phyloP scores from a whole-genome alignment of 2,888 invertebrate genomes.

The Sympetrum striolatum region DNA sequence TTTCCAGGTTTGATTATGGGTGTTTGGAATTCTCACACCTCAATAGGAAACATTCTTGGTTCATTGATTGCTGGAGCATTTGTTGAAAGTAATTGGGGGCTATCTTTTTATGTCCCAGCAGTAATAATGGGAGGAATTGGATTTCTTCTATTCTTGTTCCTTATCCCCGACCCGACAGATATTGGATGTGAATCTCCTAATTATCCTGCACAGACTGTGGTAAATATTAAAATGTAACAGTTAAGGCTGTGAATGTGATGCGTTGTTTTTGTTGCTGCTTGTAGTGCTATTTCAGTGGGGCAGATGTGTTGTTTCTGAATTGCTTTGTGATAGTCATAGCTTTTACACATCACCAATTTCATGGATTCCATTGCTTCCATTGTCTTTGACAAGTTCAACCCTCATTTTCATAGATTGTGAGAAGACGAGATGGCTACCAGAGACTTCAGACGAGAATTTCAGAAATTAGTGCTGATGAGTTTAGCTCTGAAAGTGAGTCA shows the following conservation, averaged over 20 bases:
- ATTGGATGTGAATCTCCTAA: conserved; percentile 66
- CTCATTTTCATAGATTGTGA: conserved; percentile 14
- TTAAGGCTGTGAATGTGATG: background rate
- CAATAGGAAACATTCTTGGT: conserved; percentile 93
- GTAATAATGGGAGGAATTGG: conserved; percentile 77
- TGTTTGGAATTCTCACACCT: conserved; percentile 97
- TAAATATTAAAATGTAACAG: background rate
- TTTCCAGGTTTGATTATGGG: conserved; percentile 81
- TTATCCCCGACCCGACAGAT: conserved; percentile 81
- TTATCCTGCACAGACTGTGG: background rate
- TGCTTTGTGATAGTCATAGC: background rate
- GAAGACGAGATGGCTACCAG: conserved; percentile 23
- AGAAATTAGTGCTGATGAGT: conserved; percentile 39
- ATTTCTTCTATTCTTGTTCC: conserved; percentile 79
- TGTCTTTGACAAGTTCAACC: background rate
- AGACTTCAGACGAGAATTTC: conserved; percentile 1
- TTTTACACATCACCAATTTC: background rate
- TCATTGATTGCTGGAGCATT: conserved; percentile 86
- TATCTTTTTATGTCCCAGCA: conserved; percentile 92
- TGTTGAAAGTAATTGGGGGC: conserved; percentile 87
- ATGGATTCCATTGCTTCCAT: background rate
- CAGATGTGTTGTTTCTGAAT: background rate
- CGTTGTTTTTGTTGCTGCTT: background rate
- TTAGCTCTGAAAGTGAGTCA: conserved; percentile 29
- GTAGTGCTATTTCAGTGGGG: background rate